A percentile compares a stretch with the other conserved stretches of the same genome.
Conservation (phyloP, 2,113 vertebrate genomes). For the Passer domesticus region DNA sequence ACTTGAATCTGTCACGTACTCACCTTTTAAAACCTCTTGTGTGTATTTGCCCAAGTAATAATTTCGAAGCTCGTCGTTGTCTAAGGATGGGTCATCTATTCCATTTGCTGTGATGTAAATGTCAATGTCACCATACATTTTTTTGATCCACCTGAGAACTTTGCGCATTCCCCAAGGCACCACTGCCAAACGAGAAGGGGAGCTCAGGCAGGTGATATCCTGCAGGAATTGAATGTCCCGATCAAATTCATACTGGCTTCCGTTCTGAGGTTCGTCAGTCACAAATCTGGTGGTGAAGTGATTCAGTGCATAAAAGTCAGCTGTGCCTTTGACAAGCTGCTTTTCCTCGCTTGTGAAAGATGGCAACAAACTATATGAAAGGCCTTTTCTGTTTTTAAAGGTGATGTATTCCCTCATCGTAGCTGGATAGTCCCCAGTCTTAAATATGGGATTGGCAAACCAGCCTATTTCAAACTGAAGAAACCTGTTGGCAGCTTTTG, state of each 20-base stretch:
- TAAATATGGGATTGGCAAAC: constrained; percentile 89
- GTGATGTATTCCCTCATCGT: constrained; percentile 79
- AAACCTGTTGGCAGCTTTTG: constrained; percentile 80
- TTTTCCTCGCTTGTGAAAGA: constrained; percentile 79
- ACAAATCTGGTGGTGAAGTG: constrained; percentile 94
- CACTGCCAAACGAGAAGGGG: constrained; percentile 79
- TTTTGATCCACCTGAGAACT: constrained; percentile 85
- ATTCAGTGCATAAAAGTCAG: constrained; percentile 89
- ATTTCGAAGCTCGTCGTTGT: constrained; percentile 83
- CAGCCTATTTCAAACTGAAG: constrained; percentile 90
- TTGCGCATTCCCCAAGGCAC: constrained; percentile 86
- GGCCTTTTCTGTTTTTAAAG: constrained; percentile 63
- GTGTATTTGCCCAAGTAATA: constrained; percentile 85
- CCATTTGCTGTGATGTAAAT: constrained; percentile 89
- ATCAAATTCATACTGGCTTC: constrained; percentile 70
- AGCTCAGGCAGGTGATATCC: constrained; percentile 85
- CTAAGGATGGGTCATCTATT: constrained; percentile 83
- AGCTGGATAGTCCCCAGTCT: constrained; percentile 79
- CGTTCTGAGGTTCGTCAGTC: constrained; percentile 61
- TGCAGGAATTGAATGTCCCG: constrained; percentile 78
- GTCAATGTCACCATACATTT: constrained; percentile 79
- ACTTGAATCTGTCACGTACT: background rate
- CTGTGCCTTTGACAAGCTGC: constrained; percentile 78
- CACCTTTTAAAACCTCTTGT: constrained; percentile 92
- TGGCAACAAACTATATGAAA: constrained; percentile 72